Percentiles rank a stretch among this genome's conserved stretches.
Conservation (phyloP, 2,888 invertebrate genomes). For the Idaea biselata region DNA sequence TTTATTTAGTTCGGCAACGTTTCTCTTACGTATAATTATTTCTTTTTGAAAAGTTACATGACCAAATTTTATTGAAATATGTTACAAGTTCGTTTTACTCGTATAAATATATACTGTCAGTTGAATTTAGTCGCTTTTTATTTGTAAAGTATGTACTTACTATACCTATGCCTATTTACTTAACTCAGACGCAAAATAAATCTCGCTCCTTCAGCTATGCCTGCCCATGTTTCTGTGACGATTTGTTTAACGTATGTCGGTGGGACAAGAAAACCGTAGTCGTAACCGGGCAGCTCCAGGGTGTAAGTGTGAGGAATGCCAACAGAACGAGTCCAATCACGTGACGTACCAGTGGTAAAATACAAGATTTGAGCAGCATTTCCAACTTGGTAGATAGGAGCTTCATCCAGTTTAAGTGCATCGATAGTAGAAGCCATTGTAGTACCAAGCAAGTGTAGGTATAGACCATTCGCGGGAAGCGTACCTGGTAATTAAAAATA, state of each 20-base stretch:
- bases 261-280: constrained; percentile 78
- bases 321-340: constrained; percentile 83
- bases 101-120: too few relatives aligned
- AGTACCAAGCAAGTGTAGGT: constrained; percentile 65
- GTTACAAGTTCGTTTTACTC: too few relatives aligned
- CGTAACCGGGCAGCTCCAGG: constrained; percentile 84
- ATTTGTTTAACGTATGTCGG: constrained; percentile 76
- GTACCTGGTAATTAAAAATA: constrained; percentile 44
- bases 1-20: too few relatives aligned
- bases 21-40: too few relatives aligned
- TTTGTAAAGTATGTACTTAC: too few relatives aligned
- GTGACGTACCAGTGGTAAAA: constrained; percentile 83
- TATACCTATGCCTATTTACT: not conserved
- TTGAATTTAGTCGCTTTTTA: too few relatives aligned
- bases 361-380: constrained; percentile 80
- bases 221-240: constrained; percentile 83
- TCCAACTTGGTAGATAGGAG: constrained; percentile 75
- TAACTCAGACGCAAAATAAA: constrained; percentile 36
- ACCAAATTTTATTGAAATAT: too few relatives aligned
- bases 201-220: constrained; percentile 65
- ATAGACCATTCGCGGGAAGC: constrained; percentile 74
- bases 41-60: too few relatives aligned
- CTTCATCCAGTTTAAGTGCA: constrained; percentile 57
- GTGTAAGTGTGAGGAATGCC: constrained; percentile 83
- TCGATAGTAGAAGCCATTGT: constrained; percentile 70